These are phyloP conservation scores for Bungarus multicinctus DNA, from an alignment of 2,113 vertebrate genomes.

Conservation along the genomic window DNA sequence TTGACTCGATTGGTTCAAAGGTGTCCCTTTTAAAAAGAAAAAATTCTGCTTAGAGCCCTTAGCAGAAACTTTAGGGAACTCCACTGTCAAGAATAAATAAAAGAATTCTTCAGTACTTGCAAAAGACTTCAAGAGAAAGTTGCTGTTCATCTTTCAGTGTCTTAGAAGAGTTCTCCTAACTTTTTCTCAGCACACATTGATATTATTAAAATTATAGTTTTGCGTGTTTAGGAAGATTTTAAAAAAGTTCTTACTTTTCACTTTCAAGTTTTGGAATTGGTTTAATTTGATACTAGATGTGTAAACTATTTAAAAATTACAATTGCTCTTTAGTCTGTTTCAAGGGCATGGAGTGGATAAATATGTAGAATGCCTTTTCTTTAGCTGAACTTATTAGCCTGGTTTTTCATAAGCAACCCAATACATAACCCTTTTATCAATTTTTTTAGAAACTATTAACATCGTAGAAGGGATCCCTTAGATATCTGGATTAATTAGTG, in stretches of 20 bases:
- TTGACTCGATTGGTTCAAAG: not conserved
- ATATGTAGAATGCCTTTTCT: not conserved
- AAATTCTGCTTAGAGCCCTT: not conserved
- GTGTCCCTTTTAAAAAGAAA: not conserved
- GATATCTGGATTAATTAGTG: conserved; percentile 43
- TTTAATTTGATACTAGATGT: not conserved
- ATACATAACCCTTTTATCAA: conserved; percentile 11
- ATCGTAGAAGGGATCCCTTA: conserved; percentile 36
- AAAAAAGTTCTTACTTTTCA: not conserved
- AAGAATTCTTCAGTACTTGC: not conserved
- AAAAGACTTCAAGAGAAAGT: not conserved
- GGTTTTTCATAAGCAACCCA: conserved; percentile 39
- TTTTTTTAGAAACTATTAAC: conserved; percentile 34
- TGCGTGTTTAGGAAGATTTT: not conserved
- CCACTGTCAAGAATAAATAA: not conserved
- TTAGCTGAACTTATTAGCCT: conserved; percentile 10
- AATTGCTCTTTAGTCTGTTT: conserved; percentile 10
- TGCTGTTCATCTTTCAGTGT: not conserved
- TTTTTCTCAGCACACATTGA: not conserved
- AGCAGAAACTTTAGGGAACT: not conserved
- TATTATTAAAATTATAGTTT: not conserved
- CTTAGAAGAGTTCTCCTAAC: not conserved
- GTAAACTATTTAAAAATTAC: not conserved
- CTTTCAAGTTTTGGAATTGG: not conserved
- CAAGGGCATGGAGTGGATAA: conserved; percentile 39